Evolutionary conservation across 2,888 invertebrate species (phyloP).

Genomic region (Calephelis perditalis): DNA sequence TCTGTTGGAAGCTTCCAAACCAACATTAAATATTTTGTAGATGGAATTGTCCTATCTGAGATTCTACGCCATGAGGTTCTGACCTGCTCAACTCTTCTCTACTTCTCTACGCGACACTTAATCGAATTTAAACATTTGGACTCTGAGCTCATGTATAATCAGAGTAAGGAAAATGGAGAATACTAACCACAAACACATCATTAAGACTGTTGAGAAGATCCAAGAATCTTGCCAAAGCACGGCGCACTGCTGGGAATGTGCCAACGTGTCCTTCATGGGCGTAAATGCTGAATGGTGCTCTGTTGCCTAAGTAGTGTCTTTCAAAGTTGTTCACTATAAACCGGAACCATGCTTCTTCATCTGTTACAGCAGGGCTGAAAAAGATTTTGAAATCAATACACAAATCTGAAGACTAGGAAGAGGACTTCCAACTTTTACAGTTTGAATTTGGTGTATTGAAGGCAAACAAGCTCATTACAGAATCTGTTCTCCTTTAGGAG

Average conservation of each 20-base stretch:
- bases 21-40: no score
- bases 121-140: no score
- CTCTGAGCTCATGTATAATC: no score
- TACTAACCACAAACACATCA: slow-evolving; percentile 79
- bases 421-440: no score
- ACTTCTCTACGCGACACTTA: no score
- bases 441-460: no score
- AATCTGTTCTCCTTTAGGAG: no score
- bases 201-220: slow-evolving; percentile 68
- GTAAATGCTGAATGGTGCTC: slow-evolving; percentile 83
- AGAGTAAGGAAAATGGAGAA: background rate
- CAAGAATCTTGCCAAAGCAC: slow-evolving; percentile 76
- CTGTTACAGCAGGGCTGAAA: slow-evolving; percentile 42
- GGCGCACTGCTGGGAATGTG: slow-evolving; percentile 55
- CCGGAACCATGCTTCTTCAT: slow-evolving; percentile 67
- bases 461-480: no score
- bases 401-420: background rate
- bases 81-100: no score
- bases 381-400: background rate
- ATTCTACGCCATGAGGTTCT: no score
- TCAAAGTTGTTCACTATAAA: slow-evolving; percentile 82
- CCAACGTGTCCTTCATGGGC: slow-evolving; percentile 81
- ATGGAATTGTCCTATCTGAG: no score
- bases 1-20: no score
- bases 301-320: slow-evolving; percentile 79